A percentile compares a stretch with the other conserved stretches of the same genome.
Evolutionary conservation across 2,113 vertebrate genomes (phyloP).

Genomic region (Zosterops borbonicus): DNA sequence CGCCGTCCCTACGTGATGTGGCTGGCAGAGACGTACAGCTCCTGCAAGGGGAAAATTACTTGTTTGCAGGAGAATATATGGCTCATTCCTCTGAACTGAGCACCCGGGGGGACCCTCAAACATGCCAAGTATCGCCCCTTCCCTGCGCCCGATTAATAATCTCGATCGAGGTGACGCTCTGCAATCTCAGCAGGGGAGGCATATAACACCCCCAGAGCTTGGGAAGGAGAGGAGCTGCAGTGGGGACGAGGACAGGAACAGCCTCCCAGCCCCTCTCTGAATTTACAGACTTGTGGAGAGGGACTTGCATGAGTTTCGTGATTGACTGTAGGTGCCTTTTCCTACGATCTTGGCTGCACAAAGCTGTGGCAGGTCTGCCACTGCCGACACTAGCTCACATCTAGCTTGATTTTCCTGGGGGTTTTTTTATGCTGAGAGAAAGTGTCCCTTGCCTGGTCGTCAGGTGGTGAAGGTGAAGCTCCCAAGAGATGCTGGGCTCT

Average conservation of each 20-base stretch:
- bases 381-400: rapidly evolving
- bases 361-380: rapidly evolving
- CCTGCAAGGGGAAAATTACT: background rate
- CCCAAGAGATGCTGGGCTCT: background rate
- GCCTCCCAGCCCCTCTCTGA: background rate
- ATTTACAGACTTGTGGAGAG: background rate
- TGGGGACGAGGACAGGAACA: background rate
- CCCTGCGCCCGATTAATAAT: background rate
- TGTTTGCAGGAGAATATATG: background rate
- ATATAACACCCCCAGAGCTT: background rate
- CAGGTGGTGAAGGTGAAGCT: background rate
- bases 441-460: background rate
- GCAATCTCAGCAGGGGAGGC: background rate
- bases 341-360: background rate
- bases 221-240: rapidly evolving
- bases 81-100: background rate
- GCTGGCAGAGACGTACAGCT: background rate
- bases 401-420: background rate
- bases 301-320: rapidly evolving
- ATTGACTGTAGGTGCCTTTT: background rate
- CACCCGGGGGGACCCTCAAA: background rate
- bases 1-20: rapidly evolving
- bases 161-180: background rate
- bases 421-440: background rate
- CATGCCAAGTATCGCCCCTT: background rate